Conservation (phyloP, 2,888 invertebrate genomes). For the Mythimna vitellina region DNA sequence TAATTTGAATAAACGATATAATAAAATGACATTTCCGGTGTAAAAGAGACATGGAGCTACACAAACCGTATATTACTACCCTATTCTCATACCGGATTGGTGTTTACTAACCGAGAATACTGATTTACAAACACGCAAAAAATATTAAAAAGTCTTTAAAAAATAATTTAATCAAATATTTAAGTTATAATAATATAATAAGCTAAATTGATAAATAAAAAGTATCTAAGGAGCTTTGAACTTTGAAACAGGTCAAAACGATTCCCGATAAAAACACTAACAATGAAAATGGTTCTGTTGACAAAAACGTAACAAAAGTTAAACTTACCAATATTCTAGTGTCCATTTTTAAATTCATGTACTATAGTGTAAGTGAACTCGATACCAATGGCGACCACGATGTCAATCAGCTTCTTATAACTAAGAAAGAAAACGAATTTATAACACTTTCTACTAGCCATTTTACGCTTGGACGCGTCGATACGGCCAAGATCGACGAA, state of each 20-base stretch:
- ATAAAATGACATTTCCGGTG: no score
- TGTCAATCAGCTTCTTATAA: constrained; percentile 83
- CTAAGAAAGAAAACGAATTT: constrained; percentile 86
- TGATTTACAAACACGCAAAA: no score
- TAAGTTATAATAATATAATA: no score
- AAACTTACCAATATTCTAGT: constrained; percentile 80
- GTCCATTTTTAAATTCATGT: constrained; percentile 73
- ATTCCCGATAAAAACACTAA: background rate
- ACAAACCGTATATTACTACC: no score
- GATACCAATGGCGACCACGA: constrained; percentile 74
- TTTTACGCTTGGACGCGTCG: constrained; percentile 78
- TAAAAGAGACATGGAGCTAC: no score
- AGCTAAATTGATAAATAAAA: no score
- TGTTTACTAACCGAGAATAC: no score
- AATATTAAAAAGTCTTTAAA: no score
- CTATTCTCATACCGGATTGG: no score
- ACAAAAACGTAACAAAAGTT: background rate
- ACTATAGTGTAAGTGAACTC: constrained; percentile 65
- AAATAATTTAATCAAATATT: no score
- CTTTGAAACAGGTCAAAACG: background rate
- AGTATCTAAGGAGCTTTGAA: no score
- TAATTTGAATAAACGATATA: no score
- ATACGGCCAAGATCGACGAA: constrained; percentile 60
- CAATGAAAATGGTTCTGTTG: background rate
- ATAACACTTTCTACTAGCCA: constrained; percentile 84